phyloP scores from a whole-genome alignment of 2,888 invertebrate genomes.

The Eledone cirrhosa region DNA sequence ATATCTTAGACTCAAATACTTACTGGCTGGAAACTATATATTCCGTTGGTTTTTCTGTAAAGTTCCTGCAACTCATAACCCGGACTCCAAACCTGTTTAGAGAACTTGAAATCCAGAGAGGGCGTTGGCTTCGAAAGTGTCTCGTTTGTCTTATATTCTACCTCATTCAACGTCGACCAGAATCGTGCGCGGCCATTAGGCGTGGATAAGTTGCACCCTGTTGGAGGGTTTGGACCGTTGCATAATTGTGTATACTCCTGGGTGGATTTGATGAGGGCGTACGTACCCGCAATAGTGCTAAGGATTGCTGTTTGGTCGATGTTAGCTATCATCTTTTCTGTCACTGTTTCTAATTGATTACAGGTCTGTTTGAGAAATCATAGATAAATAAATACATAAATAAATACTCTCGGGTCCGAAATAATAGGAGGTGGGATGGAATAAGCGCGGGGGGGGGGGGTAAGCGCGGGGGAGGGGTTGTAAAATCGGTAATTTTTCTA shows the following conservation, averaged over 20 bases:
- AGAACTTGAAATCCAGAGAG: neutral
- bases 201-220: neutral
- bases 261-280: conserved; percentile 45
- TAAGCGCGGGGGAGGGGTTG: too few species aligned
- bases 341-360: conserved; percentile 38
- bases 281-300: conserved; percentile 60
- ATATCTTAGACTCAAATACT: neutral
- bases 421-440: too few species aligned
- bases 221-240: too few species aligned
- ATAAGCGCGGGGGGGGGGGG: too few species aligned
- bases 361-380: conserved; percentile 37
- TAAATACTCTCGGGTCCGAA: too few species aligned
- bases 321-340: conserved; percentile 21
- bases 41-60: neutral
- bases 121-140: neutral
- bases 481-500: too few species aligned
- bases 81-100: neutral
- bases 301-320: conserved; percentile 49
- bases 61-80: neutral
- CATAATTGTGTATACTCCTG: neutral
- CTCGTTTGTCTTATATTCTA: neutral
- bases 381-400: neutral
- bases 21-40: neutral
- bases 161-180: neutral
- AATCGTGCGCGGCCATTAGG: neutral